A percentile compares a stretch with the other conserved stretches of the same genome.
Evolutionary conservation across 2,113 vertebrate genomes (phyloP).

Genomic region (Formicarius rufipectus): DNA sequence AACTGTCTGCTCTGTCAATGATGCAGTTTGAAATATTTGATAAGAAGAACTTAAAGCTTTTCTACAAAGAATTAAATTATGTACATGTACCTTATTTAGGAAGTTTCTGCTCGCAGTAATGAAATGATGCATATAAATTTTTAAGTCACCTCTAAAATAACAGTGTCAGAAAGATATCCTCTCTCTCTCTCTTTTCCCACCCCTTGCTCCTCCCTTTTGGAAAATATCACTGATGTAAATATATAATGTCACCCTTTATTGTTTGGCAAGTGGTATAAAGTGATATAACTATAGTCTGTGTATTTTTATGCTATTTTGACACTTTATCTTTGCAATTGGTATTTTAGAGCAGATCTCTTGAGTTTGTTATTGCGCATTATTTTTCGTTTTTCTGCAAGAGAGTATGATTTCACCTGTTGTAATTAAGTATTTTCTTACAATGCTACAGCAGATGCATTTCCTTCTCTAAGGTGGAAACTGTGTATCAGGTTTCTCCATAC

Average conservation of each 20-base stretch:
- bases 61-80: not conserved
- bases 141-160: not conserved
- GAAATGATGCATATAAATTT: not conserved
- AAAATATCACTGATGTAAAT: not conserved
- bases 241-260: not conserved
- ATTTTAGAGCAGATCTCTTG: not conserved
- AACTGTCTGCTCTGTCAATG: not conserved
- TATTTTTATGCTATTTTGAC: not conserved
- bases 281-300: not conserved
- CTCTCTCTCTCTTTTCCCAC: not conserved
- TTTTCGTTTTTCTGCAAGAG: not conserved
- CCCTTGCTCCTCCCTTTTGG: not conserved
- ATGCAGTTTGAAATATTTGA: not conserved
- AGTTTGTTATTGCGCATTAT: not conserved
- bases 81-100: not conserved
- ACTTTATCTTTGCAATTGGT: not conserved
- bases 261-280: not conserved
- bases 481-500: not conserved
- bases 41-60: not conserved
- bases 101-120: not conserved
- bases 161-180: not conserved
- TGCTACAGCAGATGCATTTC: not conserved
- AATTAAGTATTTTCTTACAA: not conserved
- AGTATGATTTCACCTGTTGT: not conserved
- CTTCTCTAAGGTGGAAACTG: not conserved